Evolutionary conservation across 2,797 vertebrate genomes (phyloP).

Genomic region (Dipus sagitta): DNA sequence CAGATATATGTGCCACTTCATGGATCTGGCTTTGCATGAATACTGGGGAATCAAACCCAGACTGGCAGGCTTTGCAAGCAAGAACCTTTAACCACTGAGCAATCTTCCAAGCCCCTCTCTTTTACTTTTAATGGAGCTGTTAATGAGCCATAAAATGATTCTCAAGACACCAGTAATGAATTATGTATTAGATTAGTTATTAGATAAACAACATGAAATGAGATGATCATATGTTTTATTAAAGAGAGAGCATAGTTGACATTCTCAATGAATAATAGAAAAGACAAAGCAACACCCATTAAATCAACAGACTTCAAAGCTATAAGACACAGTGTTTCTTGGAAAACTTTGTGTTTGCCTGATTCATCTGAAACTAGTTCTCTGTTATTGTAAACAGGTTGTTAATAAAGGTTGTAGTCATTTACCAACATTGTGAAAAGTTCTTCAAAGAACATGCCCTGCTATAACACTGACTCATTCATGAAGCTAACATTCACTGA

Average conservation of each 20-base stretch:
- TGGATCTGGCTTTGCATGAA: too few relatives aligned
- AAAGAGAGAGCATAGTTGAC: neutral
- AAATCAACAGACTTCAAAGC: slow-evolving; percentile 51
- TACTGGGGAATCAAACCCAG: too few relatives aligned
- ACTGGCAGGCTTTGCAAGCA: too few relatives aligned
- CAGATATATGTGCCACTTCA: too few relatives aligned
- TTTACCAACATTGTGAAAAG: slow-evolving; percentile 42
- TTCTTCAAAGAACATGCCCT: slow-evolving; percentile 12
- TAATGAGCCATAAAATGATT: slow-evolving; percentile 18
- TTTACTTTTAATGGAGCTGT: slow-evolving; percentile 5
- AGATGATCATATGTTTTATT: slow-evolving; percentile 30
- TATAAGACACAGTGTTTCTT: slow-evolving; percentile 45
- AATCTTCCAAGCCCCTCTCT: neutral
- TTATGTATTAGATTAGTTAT: slow-evolving; percentile 30
- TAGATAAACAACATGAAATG: slow-evolving; percentile 39
- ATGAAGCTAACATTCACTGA: slow-evolving; percentile 23
- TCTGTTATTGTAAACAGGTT: slow-evolving; percentile 54
- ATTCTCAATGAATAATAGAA: slow-evolving; percentile 54
- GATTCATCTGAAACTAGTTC: slow-evolving; percentile 39
- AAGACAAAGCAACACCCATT: slow-evolving; percentile 45
- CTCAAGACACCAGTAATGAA: slow-evolving; percentile 35
- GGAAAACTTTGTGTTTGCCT: slow-evolving; percentile 57
- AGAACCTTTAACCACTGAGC: too few relatives aligned
- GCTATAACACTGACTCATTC: slow-evolving; percentile 27
- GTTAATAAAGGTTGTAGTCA: slow-evolving; percentile 26